Evolutionary conservation across 2,113 vertebrate species (phyloP).

Genomic region (Calidris pygmaea): DNA sequence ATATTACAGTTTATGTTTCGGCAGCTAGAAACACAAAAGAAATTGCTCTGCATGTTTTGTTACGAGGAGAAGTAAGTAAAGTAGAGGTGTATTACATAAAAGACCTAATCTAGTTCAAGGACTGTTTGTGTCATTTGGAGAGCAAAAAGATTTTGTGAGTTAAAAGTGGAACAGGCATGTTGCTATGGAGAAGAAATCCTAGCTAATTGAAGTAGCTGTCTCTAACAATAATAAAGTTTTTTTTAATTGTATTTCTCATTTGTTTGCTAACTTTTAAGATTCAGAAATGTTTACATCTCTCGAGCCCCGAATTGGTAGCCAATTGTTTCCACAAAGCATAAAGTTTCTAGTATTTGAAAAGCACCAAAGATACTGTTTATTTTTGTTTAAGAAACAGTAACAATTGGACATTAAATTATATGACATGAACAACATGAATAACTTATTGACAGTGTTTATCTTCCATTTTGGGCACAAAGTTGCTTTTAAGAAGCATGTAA

Average conservation of each 20-base stretch:
- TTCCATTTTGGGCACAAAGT: neutral
- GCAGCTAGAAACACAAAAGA: neutral
- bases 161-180: neutral
- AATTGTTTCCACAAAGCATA: neutral
- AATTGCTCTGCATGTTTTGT: neutral
- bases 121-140: neutral
- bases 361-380: neutral
- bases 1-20: neutral
- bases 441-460: neutral
- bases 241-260: neutral
- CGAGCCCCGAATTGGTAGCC: neutral
- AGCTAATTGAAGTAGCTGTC: neutral
- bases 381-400: neutral
- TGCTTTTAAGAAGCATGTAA: neutral
- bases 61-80: neutral
- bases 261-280: neutral
- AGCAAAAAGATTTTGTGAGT: neutral
- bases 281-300: neutral
- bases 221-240: neutral
- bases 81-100: neutral
- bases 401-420: neutral
- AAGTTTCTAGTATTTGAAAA: conserved; percentile 10
- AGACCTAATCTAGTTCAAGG: neutral
- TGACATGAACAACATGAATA: neutral
- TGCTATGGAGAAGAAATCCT: neutral